These are phyloP conservation scores for Strigamia maritima DNA, from an alignment of 2,888 invertebrate species.

Conservation along the genomic window DNA sequence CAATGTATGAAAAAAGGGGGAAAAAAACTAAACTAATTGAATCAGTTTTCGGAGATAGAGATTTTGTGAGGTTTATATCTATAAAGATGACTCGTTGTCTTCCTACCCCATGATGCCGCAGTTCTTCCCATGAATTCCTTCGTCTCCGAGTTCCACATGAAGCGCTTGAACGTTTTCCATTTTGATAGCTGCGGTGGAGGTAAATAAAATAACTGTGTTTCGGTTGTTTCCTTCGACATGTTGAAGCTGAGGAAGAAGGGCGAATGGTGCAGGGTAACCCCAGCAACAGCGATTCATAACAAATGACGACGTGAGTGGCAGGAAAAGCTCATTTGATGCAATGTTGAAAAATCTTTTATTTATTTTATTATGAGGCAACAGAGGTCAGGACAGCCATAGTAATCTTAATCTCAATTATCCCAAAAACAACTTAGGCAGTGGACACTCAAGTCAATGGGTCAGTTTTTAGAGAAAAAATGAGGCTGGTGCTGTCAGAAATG, in stretches of 20 bases:
- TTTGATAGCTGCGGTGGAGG: conserved; percentile 42
- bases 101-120: conserved; percentile 90
- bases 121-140: conserved; percentile 87
- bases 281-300: neutral
- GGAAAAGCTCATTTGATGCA: no score
- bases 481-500: no score
- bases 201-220: conserved; percentile 39
- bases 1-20: neutral
- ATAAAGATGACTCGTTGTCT: neutral
- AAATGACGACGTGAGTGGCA: neutral
- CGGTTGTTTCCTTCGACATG: conserved; percentile 42
- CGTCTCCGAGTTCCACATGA: conserved; percentile 89
- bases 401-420: no score
- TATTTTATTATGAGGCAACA: no score
- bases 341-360: no score
- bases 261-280: neutral
- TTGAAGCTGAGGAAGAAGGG: conserved; percentile 25
- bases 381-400: no score
- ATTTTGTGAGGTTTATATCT: neutral
- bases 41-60: neutral
- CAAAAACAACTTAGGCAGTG: no score
- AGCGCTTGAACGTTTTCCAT: conserved; percentile 80
- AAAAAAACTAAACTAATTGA: neutral
- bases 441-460: no score
- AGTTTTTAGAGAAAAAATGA: no score